These are phyloP conservation scores for Argopecten irradians DNA, from an alignment of 1,140 invertebrate species.

Conservation along the genomic window DNA sequence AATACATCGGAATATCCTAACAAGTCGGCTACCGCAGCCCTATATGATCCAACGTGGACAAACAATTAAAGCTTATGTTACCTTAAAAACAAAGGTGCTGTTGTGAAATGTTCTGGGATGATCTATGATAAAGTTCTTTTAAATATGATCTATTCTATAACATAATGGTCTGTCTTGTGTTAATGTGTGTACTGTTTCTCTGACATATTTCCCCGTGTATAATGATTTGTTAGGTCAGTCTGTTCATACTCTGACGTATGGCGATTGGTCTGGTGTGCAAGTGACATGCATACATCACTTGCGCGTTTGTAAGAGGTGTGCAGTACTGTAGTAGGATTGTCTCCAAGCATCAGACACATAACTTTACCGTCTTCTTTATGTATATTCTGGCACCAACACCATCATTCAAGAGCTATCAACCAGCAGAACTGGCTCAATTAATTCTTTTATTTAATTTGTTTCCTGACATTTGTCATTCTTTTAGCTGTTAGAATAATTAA, in stretches of 20 bases:
- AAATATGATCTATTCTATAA: too few relatives aligned
- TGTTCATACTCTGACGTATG: neutral
- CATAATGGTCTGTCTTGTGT: too few relatives aligned
- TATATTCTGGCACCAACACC: neutral
- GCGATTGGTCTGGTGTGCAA: neutral
- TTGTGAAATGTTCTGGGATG: too few relatives aligned
- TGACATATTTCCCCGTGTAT: neutral
- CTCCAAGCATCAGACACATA: neutral
- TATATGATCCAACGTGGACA: too few relatives aligned
- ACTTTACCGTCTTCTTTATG: neutral
- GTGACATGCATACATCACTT: neutral
- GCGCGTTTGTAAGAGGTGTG: neutral
- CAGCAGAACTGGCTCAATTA: neutral
- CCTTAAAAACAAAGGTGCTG: too few relatives aligned
- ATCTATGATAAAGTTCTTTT: too few relatives aligned
- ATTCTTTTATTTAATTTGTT: constrained; percentile 13
- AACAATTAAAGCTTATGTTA: too few relatives aligned
- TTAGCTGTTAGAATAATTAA: neutral
- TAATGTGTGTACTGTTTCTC: too few relatives aligned
- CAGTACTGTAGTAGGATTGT: neutral
- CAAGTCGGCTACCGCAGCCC: too few relatives aligned
- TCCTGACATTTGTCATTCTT: neutral
- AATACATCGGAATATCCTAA: too few relatives aligned
- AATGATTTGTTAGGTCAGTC: neutral
- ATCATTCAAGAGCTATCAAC: neutral